phyloP scores from a whole-genome alignment of 2,888 invertebrate genomes.

The Euphydryas editha region DNA sequence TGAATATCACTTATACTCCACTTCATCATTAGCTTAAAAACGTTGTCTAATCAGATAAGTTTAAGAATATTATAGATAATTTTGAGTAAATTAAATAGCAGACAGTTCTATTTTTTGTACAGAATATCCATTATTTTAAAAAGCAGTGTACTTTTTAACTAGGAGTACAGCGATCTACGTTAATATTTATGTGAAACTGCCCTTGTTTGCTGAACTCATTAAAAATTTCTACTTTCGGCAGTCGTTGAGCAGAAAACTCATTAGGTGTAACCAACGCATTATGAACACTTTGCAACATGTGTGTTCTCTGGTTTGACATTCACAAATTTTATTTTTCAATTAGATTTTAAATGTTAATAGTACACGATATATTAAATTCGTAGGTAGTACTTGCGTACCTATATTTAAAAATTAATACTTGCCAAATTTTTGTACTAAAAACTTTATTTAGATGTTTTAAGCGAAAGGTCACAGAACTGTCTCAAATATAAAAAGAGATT shows the following conservation, averaged over 20 bases:
- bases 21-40: neutral
- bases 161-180: neutral
- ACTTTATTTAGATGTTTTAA: too few species aligned
- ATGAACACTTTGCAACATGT: slow-evolving; percentile 28
- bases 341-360: neutral
- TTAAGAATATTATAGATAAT: neutral
- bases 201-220: slow-evolving; percentile 39
- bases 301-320: slow-evolving; percentile 13
- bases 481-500: too few species aligned
- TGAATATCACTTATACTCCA: too few species aligned
- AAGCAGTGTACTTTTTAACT: slow-evolving; percentile 7
- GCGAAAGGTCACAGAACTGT: too few species aligned
- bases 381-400: too few species aligned
- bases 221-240: slow-evolving; percentile 38
- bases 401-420: too few species aligned
- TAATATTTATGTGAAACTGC: slow-evolving; percentile 25
- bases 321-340: neutral
- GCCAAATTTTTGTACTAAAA: too few species aligned
- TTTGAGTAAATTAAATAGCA: neutral
- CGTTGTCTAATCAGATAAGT: neutral
- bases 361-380: neutral
- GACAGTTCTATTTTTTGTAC: neutral
- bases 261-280: slow-evolving; percentile 34
- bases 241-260: slow-evolving; percentile 35
- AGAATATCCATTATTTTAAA: neutral